A percentile compares a stretch with the other conserved stretches of the same genome.
phyloP scores from a whole-genome alignment of 2,797 vertebrate genomes.

The Crax fasciolata region DNA sequence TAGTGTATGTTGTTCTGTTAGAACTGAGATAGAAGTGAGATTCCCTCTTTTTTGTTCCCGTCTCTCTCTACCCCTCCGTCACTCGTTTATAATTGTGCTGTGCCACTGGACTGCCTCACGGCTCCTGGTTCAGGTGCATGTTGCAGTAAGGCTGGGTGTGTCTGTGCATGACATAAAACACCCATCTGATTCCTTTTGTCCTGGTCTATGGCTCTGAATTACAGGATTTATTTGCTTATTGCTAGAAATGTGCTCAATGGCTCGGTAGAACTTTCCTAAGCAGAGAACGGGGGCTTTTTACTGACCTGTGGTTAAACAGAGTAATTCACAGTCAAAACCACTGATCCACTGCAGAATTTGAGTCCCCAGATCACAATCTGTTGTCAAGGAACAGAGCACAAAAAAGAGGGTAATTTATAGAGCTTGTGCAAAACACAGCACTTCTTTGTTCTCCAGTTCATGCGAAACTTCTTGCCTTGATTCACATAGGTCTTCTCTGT shows the following conservation, averaged over 20 bases:
- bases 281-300: not conserved
- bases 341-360: not conserved
- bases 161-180: conserved; percentile 14
- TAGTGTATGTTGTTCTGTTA: not conserved
- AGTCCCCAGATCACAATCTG: not conserved
- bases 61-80: not conserved
- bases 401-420: not conserved
- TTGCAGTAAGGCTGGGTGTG: not conserved
- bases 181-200: conserved; percentile 11
- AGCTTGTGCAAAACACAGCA: not conserved
- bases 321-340: not conserved
- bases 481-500: not conserved
- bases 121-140: not conserved
- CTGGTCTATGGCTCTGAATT: not conserved
- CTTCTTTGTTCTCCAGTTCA: not conserved
- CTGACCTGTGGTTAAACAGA: not conserved
- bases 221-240: not conserved
- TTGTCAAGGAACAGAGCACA: not conserved
- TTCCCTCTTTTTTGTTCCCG: not conserved
- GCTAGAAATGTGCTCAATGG: conserved; percentile 1
- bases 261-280: not conserved
- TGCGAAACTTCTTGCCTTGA: not conserved
- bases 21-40: not conserved
- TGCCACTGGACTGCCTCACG: not conserved
- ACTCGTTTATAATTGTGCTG: not conserved